Percentiles rank a stretch among this genome's conserved stretches.
phyloP scores from a whole-genome alignment of 2,888 invertebrate species.

The Mesopsocus fuscifrons region DNA sequence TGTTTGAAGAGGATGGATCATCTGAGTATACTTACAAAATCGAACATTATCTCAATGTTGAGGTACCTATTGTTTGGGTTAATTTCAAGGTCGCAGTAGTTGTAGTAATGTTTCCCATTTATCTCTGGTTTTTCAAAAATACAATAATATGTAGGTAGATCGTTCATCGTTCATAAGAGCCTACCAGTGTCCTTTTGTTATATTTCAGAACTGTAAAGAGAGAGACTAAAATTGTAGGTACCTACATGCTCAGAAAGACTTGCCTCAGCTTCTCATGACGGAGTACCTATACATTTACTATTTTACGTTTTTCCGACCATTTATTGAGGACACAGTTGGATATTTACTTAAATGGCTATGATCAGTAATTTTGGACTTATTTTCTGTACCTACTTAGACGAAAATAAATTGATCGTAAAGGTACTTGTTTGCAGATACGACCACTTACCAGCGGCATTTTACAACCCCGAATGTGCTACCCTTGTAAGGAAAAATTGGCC shows the following conservation, averaged over 20 bases:
- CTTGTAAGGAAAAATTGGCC: not conserved
- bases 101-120: not conserved
- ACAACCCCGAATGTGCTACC: not conserved
- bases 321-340: no score
- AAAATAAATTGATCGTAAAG: no score
- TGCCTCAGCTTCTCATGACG: no score
- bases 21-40: not conserved
- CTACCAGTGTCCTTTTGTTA: no score
- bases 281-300: no score
- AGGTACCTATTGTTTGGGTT: not conserved
- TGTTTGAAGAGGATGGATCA: conserved; percentile 2
- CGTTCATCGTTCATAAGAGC: no score
- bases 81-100: not conserved
- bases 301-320: no score
- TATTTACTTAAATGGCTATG: no score
- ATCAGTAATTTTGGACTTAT: no score
- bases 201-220: no score
- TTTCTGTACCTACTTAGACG: no score
- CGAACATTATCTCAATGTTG: not conserved
- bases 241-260: no score
- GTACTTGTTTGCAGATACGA: not conserved
- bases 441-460: not conserved
- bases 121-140: not conserved
- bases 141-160: not conserved
- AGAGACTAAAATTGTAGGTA: not conserved